Percentiles rank a stretch among this genome's conserved stretches.
Evolutionary conservation across 1,140 invertebrate genomes (phyloP).

Genomic region (Yoshiicerus persimilis): DNA sequence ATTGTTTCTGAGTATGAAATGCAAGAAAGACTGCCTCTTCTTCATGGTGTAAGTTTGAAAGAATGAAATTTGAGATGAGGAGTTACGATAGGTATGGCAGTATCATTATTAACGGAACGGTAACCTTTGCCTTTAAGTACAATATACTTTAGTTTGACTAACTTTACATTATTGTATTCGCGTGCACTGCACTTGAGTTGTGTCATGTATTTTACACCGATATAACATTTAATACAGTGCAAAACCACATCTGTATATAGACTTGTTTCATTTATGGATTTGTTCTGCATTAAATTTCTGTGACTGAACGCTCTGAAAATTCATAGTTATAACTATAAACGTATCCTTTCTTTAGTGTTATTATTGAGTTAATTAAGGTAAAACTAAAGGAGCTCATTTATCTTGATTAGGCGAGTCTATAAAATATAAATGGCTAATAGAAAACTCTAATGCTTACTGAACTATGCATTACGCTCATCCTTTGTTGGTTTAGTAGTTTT

Average conservation of each 20-base stretch:
- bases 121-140: neutral
- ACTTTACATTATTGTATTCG: neutral
- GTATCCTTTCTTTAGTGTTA: neutral
- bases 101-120: neutral
- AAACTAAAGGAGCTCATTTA: neutral
- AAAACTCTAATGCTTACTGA: conserved; percentile 23
- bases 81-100: neutral
- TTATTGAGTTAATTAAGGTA: neutral
- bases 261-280: neutral
- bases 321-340: neutral
- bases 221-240: neutral
- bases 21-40: neutral
- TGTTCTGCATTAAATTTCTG: neutral
- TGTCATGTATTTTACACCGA: neutral
- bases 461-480: neutral
- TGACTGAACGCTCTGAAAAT: conserved; percentile 18
- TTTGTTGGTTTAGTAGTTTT: neutral
- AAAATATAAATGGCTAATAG: neutral
- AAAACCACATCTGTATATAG: neutral
- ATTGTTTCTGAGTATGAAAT: neutral
- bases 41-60: neutral
- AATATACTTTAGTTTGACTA: neutral
- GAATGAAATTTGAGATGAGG: neutral
- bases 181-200: neutral
- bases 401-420: neutral